Evolutionary conservation across 2,888 invertebrate species (phyloP), one percentile per base, ranked within the genome.

Genomic region (Rosalia funebris): DNA sequence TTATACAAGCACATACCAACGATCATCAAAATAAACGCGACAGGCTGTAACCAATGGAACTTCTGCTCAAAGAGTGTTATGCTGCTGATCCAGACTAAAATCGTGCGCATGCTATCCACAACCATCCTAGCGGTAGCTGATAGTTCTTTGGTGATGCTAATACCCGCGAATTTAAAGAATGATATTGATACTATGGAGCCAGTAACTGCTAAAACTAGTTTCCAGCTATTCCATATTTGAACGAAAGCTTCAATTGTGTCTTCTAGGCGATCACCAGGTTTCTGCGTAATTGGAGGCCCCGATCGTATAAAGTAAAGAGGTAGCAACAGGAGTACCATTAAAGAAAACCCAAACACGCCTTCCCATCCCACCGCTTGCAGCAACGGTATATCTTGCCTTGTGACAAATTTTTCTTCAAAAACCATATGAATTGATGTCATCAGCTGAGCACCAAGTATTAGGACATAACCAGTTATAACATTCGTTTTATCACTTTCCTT

Each of bases 281-380:
- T 91, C 71, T 89, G 84, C 16, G 89, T 89, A 76, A 94, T 93
- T 55, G 92, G 92, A 0, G 86, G 83, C 1, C 89, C 87, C 11
- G 89, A 91, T 1, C 88, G 86, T 54, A 90, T 85, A 83, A 86
- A 96, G 83, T 94, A 93, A 81, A 96, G 89, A 0, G 91, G 91
- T 52, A 92, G 81, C 69, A 90, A 85, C 10, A 90, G 77, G 0
- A 89, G 42, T 3, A 84, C 81, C 14, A 91, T 82, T 0, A 87
- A 85, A 3, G 81, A 48, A 61, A 91, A 86, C 15, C 92, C 93
- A 79, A 90, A 93, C 12, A 91, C 75, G 81, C 95, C 95, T 84
- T 97, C 96, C 91, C 92, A 94, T 2, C 97, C 97, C 15, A 95
- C 92, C 2, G 93, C 96, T 79, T 93, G 92, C 61, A 97, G 82